Conservation (phyloP, 1,140 invertebrate species). For the Atta colombica region DNA sequence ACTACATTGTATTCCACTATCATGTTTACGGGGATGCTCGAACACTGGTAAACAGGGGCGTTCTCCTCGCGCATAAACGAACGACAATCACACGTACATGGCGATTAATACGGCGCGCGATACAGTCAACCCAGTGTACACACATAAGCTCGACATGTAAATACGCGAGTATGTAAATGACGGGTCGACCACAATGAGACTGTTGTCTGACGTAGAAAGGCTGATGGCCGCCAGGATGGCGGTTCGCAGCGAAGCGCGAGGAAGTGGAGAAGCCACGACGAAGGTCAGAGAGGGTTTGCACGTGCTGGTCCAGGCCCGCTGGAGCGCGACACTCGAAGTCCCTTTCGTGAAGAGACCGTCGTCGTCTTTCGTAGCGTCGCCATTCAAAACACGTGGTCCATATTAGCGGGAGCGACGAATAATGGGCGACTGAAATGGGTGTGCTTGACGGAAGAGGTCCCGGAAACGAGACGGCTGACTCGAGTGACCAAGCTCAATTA, state of each 20-base stretch:
- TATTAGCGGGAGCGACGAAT: constrained; percentile 76
- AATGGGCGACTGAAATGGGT: constrained; percentile 62
- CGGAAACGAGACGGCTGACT: constrained; percentile 65
- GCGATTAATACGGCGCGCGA: constrained; percentile 40
- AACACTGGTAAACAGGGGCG: not conserved
- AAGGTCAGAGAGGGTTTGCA: constrained; percentile 70
- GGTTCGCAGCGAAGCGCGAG: constrained; percentile 50
- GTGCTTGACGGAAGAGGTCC: constrained; percentile 47
- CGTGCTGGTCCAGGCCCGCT: constrained; percentile 64
- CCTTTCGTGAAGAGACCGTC: constrained; percentile 57
- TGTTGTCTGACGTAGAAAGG: constrained; percentile 73
- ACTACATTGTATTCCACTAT: constrained; percentile 3
- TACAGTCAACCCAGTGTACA: constrained; percentile 33
- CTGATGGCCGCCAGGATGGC: constrained; percentile 66
- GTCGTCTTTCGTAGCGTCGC: constrained; percentile 67
- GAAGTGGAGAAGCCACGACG: constrained; percentile 59
- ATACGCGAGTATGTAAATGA: constrained; percentile 60
- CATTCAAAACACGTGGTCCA: constrained; percentile 79
- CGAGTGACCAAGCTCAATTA: constrained; percentile 77
- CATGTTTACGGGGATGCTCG: not conserved
- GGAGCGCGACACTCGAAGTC: constrained; percentile 67
- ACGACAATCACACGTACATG: constrained; percentile 3
- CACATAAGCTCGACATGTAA: constrained; percentile 25
- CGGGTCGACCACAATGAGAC: constrained; percentile 67
- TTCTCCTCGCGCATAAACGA: not conserved